A percentile compares a stretch with the other conserved stretches of the same genome.
Evolutionary conservation across 1,140 invertebrate species (phyloP).

Genomic region (Saxidomus purpurata): DNA sequence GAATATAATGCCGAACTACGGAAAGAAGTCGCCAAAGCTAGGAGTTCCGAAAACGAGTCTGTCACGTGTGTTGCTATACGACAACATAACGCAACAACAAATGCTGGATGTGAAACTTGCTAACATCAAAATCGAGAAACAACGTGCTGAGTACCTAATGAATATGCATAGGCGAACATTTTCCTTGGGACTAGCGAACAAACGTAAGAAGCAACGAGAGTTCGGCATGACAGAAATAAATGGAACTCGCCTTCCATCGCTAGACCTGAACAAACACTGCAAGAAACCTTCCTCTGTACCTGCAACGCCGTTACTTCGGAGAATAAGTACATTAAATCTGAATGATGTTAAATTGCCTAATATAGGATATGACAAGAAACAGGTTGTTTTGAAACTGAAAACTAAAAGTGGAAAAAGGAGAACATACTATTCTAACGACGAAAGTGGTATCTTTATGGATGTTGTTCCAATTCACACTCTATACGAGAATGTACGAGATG

Average conservation of each 20-base stretch:
- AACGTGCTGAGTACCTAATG: constrained; percentile 68
- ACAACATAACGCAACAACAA: constrained; percentile 83
- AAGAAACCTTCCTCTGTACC: background rate
- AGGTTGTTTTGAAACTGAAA: constrained; percentile 75
- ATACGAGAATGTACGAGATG: constrained; percentile 70
- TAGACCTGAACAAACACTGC: background rate
- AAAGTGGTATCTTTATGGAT: constrained; percentile 71
- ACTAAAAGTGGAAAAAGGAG: constrained; percentile 71
- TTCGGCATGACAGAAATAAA: background rate
- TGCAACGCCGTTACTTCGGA: background rate
- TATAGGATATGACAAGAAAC: constrained; percentile 63
- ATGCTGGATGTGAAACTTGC: constrained; percentile 80
- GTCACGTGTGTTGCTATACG: constrained; percentile 81
- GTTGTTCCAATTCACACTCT: constrained; percentile 72
- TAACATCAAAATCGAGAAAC: constrained; percentile 75
- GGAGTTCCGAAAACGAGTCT: constrained; percentile 80
- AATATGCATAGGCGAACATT: constrained; percentile 79
- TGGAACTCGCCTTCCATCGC: background rate
- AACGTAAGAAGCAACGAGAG: constrained; percentile 57
- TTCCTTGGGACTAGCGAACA: constrained; percentile 67
- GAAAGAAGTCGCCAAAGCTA: constrained; percentile 69
- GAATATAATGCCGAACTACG: constrained; percentile 83
- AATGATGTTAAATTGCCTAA: constrained; percentile 70
- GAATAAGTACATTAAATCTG: constrained; percentile 46
- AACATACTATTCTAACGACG: constrained; percentile 74